A percentile compares a stretch with the other conserved stretches of the same genome.
Evolutionary conservation across 2,888 invertebrate genomes (phyloP).

Genomic region (Colletes collaris): DNA sequence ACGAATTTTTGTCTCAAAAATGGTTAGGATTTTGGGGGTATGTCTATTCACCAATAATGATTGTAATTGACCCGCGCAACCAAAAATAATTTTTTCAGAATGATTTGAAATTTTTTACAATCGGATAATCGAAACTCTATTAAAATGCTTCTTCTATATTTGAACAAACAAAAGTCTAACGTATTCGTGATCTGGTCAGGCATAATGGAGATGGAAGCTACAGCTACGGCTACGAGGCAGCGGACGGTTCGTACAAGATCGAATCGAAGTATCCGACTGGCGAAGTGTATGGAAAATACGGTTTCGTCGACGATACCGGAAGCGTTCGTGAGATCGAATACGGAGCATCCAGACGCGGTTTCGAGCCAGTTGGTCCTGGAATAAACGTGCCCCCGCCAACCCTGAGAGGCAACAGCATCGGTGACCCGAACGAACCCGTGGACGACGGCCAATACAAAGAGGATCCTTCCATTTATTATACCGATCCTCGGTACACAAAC

Average conservation of each 20-base stretch:
- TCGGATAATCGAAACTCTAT: no score
- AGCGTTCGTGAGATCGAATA: constrained; percentile 92
- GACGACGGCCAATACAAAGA: constrained; percentile 95
- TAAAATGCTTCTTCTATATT: no score
- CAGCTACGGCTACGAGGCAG: constrained; percentile 94
- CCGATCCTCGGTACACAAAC: constrained; percentile 86
- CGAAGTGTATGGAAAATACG: constrained; percentile 94
- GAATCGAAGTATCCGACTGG: constrained; percentile 93
- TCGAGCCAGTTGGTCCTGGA: constrained; percentile 90
- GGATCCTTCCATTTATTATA: constrained; percentile 91
- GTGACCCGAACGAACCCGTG: constrained; percentile 85
- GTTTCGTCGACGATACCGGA: constrained; percentile 93
- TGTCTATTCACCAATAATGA: no score
- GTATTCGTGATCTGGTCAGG: constrained; percentile 74
- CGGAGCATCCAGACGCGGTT: constrained; percentile 92
- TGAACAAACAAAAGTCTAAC: not conserved
- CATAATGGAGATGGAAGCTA: constrained; percentile 95
- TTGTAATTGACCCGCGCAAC: no score
- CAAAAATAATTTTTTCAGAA: no score
- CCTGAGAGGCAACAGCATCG: constrained; percentile 83
- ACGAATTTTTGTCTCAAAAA: no score
- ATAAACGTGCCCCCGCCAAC: constrained; percentile 94
- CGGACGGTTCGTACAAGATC: constrained; percentile 94
- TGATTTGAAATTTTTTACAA: no score
- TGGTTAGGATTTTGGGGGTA: no score